Percentiles rank a stretch among this genome's conserved stretches.
phyloP scores from a whole-genome alignment of 2,113 vertebrate species.

The Otocyon megalotis region DNA sequence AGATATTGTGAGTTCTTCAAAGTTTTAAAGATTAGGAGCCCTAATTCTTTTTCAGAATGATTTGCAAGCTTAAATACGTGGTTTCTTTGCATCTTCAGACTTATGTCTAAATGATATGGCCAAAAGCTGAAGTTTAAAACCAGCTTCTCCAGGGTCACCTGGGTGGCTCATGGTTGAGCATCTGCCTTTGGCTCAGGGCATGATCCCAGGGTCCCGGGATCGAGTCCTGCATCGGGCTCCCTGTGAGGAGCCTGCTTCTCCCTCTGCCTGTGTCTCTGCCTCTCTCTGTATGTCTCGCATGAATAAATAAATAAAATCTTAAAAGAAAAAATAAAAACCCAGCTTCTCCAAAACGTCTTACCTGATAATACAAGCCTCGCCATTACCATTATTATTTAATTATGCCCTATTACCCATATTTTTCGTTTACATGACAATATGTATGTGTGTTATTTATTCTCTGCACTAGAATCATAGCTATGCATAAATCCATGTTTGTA shows the following conservation, averaged over 20 bases:
- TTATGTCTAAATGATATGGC: not conserved
- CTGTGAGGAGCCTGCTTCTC: too few relatives aligned
- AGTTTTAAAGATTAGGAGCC: not conserved
- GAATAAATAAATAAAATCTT: too few relatives aligned
- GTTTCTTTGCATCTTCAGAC: not conserved
- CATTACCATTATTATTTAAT: not conserved
- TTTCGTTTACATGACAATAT: not conserved
- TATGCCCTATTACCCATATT: not conserved
- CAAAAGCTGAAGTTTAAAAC: constrained; percentile 3
- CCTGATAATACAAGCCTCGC: not conserved
- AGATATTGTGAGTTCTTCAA: not conserved
- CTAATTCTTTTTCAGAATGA: constrained; percentile 32
- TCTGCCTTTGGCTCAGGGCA: too few relatives aligned
- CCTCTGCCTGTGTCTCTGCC: too few relatives aligned
- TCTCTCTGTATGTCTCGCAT: too few relatives aligned
- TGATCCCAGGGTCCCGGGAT: too few relatives aligned
- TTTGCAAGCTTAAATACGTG: not conserved
- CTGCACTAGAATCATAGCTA: not conserved
- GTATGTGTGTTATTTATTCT: not conserved
- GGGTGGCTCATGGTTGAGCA: too few relatives aligned
- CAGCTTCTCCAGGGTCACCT: not conserved
- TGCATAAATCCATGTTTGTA: not conserved
- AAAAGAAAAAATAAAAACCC: not conserved
- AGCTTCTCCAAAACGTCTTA: not conserved
- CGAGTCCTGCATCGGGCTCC: too few relatives aligned